Percentiles rank a stretch among this genome's conserved stretches.
Evolutionary conservation across 2,888 invertebrate genomes (phyloP).

Genomic region (Plagiodera versicolora): DNA sequence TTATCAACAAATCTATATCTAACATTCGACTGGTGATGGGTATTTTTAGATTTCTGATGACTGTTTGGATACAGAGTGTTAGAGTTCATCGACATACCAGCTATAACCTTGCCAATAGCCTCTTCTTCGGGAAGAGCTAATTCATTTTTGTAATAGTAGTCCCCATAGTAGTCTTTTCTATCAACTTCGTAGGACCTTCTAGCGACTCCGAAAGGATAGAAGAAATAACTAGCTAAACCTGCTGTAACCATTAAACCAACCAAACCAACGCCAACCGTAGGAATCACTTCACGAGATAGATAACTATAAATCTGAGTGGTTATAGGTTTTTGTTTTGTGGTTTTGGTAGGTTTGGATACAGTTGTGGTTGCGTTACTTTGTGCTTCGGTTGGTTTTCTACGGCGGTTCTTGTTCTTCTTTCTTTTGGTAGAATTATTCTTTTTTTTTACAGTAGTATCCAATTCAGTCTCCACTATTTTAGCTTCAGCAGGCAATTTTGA

Average conservation of each 20-base stretch:
- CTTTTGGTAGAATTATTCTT: slow-evolving; percentile 55
- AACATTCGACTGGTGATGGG: background rate
- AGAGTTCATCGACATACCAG: slow-evolving; percentile 36
- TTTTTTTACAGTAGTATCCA: slow-evolving; percentile 38
- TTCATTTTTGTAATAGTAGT: slow-evolving; percentile 69
- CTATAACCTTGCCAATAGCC: slow-evolving; percentile 71
- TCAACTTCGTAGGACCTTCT: slow-evolving; percentile 69
- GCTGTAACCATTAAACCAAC: slow-evolving; percentile 74
- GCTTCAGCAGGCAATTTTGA: slow-evolving; percentile 41
- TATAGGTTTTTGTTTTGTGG: slow-evolving; percentile 61
- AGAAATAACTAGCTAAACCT: slow-evolving; percentile 74
- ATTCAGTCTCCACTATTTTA: slow-evolving; percentile 49
- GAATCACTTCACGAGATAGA: slow-evolving; percentile 78
- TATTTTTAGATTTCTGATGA: slow-evolving; percentile 40
- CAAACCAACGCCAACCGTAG: slow-evolving; percentile 76
- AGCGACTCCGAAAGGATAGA: slow-evolving; percentile 73
- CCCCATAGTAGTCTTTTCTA: slow-evolving; percentile 60
- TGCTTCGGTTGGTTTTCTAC: slow-evolving; percentile 60
- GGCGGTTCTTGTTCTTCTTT: slow-evolving; percentile 65
- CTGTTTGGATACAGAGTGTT: slow-evolving; percentile 21
- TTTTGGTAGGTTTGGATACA: slow-evolving; percentile 41
- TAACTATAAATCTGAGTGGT: slow-evolving; percentile 77
- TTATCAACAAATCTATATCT: slow-evolving; percentile 42
- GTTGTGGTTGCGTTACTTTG: slow-evolving; percentile 43
- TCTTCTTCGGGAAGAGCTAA: slow-evolving; percentile 76